These are phyloP conservation scores for Cepphus grylle DNA, from an alignment of 2,113 vertebrate species.

Conservation along the genomic window DNA sequence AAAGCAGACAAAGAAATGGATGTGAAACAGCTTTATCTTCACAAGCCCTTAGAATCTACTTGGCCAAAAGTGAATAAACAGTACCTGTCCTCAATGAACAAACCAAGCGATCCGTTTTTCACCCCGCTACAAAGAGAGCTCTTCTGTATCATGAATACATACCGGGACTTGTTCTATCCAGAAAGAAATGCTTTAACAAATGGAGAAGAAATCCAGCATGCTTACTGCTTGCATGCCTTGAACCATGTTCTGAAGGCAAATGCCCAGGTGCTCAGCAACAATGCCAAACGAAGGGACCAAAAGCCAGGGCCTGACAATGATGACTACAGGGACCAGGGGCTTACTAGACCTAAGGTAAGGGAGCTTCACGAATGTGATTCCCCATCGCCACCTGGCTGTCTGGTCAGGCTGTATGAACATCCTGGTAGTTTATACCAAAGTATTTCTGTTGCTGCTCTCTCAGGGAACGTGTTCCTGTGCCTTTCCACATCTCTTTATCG, in stretches of 20 bases:
- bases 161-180: constrained; percentile 87
- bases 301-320: constrained; percentile 69
- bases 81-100: constrained; percentile 38
- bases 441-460: not conserved
- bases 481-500: not conserved
- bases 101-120: constrained; percentile 34
- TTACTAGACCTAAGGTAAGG: constrained; percentile 93
- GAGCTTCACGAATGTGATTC: not conserved
- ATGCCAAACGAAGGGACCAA: constrained; percentile 75
- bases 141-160: constrained; percentile 88
- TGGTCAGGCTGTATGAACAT: not conserved
- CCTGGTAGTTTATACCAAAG: not conserved
- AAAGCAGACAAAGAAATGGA: constrained; percentile 73
- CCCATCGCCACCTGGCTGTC: not conserved
- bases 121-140: constrained; percentile 87
- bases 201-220: constrained; percentile 79
- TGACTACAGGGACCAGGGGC: constrained; percentile 89
- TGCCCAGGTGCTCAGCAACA: constrained; percentile 86
- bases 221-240: constrained; percentile 89
- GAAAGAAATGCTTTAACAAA: constrained; percentile 79
- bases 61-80: constrained; percentile 80
- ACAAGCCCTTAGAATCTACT: constrained; percentile 80
- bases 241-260: constrained; percentile 97
- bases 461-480: not conserved
- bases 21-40: constrained; percentile 77